phyloP scores from a whole-genome alignment of 92 coral and sea anemone genomes.

The Umimayanthus chanpuru region DNA sequence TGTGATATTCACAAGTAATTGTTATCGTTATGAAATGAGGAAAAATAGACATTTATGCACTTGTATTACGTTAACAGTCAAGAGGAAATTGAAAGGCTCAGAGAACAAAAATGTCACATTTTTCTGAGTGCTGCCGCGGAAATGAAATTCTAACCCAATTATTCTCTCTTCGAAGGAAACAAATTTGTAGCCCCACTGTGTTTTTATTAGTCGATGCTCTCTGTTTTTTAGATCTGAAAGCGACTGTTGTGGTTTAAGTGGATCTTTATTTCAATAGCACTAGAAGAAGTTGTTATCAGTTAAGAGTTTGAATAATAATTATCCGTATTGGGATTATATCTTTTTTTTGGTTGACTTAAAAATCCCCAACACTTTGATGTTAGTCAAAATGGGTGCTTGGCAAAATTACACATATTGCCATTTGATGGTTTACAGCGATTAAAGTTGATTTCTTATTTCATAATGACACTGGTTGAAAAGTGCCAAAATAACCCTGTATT shows the following conservation, averaged over 20 bases:
- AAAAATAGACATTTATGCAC: background rate
- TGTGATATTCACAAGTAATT: background rate
- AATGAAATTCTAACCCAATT: background rate
- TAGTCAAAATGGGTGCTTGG: background rate
- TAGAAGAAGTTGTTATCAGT: background rate
- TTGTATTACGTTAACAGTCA: background rate
- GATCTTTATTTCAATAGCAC: constrained; percentile 1
- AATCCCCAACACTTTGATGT: background rate
- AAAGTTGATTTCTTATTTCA: background rate
- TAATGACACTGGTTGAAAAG: constrained; percentile 2
- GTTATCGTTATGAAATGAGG: background rate
- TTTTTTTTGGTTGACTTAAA: background rate
- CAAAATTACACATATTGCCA: background rate
- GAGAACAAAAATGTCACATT: background rate
- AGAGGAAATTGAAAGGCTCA: background rate
- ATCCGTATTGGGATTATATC: background rate
- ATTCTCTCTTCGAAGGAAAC: background rate
- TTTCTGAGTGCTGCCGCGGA: background rate
- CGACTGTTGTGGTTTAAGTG: constrained; percentile 1
- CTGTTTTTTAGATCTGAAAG: background rate
- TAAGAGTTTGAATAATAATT: constrained; percentile 15
- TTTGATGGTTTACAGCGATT: background rate
- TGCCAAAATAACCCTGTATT: constrained; percentile 20
- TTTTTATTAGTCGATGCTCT: background rate
- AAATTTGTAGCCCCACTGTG: background rate